Evolutionary conservation across 1,140 invertebrate species (phyloP).

Genomic region (Tetragnatha versicolor): DNA sequence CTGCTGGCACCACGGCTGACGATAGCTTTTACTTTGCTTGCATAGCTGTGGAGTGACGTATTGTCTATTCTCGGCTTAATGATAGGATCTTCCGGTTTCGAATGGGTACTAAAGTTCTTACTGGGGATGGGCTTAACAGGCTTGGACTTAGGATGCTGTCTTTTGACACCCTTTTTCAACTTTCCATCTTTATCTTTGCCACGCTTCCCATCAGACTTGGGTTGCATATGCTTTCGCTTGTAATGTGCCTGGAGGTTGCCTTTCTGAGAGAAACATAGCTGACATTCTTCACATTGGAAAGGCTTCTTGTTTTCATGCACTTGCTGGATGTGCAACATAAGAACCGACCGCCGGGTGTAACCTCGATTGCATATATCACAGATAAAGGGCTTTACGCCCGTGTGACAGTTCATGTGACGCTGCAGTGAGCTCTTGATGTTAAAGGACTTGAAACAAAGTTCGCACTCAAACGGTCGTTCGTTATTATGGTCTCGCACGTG

Average conservation of each 20-base stretch:
- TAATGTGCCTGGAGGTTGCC: conserved; percentile 49
- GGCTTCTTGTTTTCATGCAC: conserved; percentile 43
- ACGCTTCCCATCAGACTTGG: conserved; percentile 5
- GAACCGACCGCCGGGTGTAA: conserved; percentile 26
- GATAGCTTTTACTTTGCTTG: conserved; percentile 29
- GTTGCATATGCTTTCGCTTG: conserved; percentile 39
- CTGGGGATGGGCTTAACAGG: not conserved
- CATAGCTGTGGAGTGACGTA: conserved; percentile 36
- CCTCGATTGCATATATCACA: conserved; percentile 44
- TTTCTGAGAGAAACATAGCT: conserved; percentile 43
- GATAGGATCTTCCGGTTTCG: conserved; percentile 1
- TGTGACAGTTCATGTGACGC: conserved; percentile 46
- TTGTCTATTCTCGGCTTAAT: conserved; percentile 25
- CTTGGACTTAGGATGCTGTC: not conserved
- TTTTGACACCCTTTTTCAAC: not conserved
- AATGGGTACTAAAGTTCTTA: conserved; percentile 6
- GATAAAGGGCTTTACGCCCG: conserved; percentile 47
- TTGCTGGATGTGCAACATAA: conserved; percentile 44
- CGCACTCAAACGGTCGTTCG: conserved; percentile 44
- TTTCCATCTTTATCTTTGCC: conserved; percentile 17
- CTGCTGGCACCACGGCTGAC: conserved; percentile 14
- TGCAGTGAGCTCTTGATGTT: conserved; percentile 37
- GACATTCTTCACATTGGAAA: conserved; percentile 42
- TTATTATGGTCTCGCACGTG: conserved; percentile 33
- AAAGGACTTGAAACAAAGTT: conserved; percentile 44